phyloP scores from a whole-genome alignment of 1,140 invertebrate genomes.

The Adelges cooleyi region DNA sequence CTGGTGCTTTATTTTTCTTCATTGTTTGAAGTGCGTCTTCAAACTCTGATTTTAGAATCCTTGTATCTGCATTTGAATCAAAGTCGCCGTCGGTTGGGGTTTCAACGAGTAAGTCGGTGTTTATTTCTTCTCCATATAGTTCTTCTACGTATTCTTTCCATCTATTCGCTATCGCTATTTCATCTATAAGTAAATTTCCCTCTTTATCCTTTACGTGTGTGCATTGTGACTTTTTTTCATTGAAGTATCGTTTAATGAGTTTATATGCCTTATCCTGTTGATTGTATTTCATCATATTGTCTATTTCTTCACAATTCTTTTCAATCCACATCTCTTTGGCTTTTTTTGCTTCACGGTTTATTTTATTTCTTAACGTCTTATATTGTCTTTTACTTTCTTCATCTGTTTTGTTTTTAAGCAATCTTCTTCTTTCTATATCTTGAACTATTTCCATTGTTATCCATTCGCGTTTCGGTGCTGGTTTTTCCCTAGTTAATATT shows the following conservation, averaged over 20 bases:
- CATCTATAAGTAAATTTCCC: not conserved
- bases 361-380: constrained; percentile 19
- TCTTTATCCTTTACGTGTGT: not conserved
- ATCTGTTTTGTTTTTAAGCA: constrained; percentile 21
- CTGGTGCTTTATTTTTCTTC: constrained; percentile 5
- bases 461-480: not conserved
- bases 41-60: not conserved
- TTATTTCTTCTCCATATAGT: not conserved
- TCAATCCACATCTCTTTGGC: constrained; percentile 3
- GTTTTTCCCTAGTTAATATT: not conserved
- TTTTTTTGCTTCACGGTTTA: constrained; percentile 4
- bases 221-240: not conserved
- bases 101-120: not conserved
- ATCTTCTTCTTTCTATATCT: not conserved
- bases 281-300: constrained; percentile 8
- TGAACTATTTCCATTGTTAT: not conserved
- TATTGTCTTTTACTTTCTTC: constrained; percentile 7
- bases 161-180: not conserved
- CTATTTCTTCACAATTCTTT: constrained; percentile 6
- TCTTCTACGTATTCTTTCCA: constrained; percentile 1
- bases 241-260: not conserved
- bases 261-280: not conserved
- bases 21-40: constrained; percentile 1
- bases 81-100: not conserved
- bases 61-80: not conserved